Conservation (phyloP, 37 sponge, comb jelly and placozoan species). For the Lycopodina hypogea region DNA sequence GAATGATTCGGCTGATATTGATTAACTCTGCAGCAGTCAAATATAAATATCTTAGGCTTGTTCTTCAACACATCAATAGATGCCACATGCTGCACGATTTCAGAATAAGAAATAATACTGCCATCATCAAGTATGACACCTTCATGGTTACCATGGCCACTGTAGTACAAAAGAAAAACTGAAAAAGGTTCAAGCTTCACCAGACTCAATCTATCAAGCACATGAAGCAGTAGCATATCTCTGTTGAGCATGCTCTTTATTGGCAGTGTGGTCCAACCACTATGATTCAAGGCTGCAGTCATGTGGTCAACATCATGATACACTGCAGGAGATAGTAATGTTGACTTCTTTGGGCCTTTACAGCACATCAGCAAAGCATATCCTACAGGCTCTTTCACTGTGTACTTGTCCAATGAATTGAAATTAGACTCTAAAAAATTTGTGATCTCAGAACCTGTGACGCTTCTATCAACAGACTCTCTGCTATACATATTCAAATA, state of each 20-base stretch:
- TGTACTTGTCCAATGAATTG: not conserved
- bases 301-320: constrained; percentile 14
- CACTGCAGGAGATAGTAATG: not conserved
- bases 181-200: constrained; percentile 22
- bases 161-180: constrained; percentile 42
- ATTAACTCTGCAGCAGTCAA: constrained; percentile 38
- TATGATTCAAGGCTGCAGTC: not conserved
- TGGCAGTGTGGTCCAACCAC: not conserved
- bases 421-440: not conserved
- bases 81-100: constrained; percentile 18
- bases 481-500: not conserved
- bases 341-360: not conserved
- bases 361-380: constrained; percentile 44
- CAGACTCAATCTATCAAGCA: not conserved
- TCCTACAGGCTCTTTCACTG: constrained; percentile 17
- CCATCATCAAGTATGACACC: constrained; percentile 23
- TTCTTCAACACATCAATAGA: not conserved
- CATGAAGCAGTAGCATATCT: not conserved
- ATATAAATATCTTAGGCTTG: constrained; percentile 60
- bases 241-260: not conserved
- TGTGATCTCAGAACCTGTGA: too few relatives aligned
- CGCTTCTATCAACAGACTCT: not conserved
- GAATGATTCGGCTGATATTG: not conserved
- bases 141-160: constrained; percentile 40
- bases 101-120: not conserved